Percentiles rank a stretch among this genome's conserved stretches.
phyloP scores from a whole-genome alignment of 2,113 vertebrate genomes.

The Erinaceus europaeus region DNA sequence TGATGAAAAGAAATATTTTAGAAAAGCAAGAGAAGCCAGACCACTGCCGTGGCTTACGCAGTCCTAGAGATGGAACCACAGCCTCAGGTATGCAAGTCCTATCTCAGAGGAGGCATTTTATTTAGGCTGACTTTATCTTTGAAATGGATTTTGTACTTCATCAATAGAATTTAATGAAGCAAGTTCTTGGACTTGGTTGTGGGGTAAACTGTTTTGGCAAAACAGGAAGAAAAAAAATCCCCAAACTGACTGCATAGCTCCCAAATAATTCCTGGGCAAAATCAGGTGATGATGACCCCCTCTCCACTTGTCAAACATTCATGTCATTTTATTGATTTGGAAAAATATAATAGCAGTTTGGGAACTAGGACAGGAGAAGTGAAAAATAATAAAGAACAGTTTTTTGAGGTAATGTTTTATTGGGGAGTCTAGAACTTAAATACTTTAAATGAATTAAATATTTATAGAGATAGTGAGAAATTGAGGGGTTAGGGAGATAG shows the following conservation, averaged over 20 bases:
- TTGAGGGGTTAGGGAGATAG: too few relatives aligned
- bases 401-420: not conserved
- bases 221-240: not conserved
- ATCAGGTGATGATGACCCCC: not conserved
- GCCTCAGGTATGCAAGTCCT: too few relatives aligned
- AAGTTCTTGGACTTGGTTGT: not conserved
- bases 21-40: too few relatives aligned
- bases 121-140: not conserved
- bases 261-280: not conserved
- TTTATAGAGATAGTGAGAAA: too few relatives aligned
- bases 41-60: too few relatives aligned
- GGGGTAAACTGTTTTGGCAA: not conserved
- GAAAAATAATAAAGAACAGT: not conserved
- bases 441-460: too few relatives aligned
- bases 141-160: not conserved
- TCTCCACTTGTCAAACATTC: not conserved
- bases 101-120: too few relatives aligned
- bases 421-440: not conserved
- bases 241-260: not conserved
- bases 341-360: not conserved
- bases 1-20: too few relatives aligned
- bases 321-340: conserved; percentile 15
- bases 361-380: not conserved
- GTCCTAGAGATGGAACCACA: too few relatives aligned
- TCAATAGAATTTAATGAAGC: not conserved